These are phyloP conservation scores for Coranthus polyacanthus DNA, from an alignment of 2,797 vertebrate species.

Conservation along the genomic window DNA sequence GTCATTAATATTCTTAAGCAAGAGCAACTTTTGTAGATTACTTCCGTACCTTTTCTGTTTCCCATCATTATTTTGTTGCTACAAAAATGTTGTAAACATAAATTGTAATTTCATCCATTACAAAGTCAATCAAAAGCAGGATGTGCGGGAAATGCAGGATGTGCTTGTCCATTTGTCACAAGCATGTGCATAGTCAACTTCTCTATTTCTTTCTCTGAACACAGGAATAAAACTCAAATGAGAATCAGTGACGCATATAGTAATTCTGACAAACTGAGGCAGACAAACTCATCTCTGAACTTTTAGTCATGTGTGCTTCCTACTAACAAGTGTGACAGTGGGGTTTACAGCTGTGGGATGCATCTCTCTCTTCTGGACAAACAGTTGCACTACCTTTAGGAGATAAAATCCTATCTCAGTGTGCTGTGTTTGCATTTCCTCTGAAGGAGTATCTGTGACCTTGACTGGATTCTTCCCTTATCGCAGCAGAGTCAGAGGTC, in stretches of 20 bases:
- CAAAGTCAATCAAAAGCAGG: too few relatives aligned
- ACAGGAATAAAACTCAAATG: slow-evolving; percentile 3
- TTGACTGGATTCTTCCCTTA: slow-evolving; percentile 79
- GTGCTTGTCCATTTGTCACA: slow-evolving; percentile 18
- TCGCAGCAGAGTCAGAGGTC: slow-evolving; percentile 72
- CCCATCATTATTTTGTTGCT: not conserved
- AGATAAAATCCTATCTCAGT: slow-evolving; percentile 68
- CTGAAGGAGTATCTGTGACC: slow-evolving; percentile 74
- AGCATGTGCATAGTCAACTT: slow-evolving; percentile 33
- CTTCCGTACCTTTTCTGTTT: not conserved
- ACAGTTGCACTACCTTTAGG: slow-evolving; percentile 45
- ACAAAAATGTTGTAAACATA: too few relatives aligned
- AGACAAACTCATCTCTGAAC: slow-evolving; percentile 19
- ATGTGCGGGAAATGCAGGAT: slow-evolving; percentile 11
- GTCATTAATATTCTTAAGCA: not conserved
- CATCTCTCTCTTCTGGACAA: slow-evolving; percentile 23
- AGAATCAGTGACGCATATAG: not conserved
- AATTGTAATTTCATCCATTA: too few relatives aligned
- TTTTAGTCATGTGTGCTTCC: slow-evolving; percentile 9
- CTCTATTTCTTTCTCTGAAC: slow-evolving; percentile 2
- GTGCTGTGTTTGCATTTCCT: slow-evolving; percentile 75
- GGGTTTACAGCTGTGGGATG: slow-evolving; percentile 18
- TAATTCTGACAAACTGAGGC: slow-evolving; percentile 4
- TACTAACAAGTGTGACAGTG: slow-evolving; percentile 4
- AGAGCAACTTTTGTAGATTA: not conserved